These are phyloP conservation scores for Vireo altiloquus DNA, from an alignment of 2,113 vertebrate genomes.

Conservation along the genomic window DNA sequence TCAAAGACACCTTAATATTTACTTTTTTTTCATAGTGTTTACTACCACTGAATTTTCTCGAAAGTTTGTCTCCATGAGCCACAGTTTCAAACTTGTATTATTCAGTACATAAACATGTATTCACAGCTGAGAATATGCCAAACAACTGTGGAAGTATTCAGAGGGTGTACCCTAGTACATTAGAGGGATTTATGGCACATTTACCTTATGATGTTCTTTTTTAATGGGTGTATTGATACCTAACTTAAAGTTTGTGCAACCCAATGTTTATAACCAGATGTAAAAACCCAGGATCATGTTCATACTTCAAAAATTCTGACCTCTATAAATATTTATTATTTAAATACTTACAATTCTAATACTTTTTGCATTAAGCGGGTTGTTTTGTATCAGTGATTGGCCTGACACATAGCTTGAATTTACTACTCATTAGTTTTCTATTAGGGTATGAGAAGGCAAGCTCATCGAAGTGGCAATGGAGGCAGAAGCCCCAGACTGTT, in stretches of 20 bases:
- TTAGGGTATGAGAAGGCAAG: background rate
- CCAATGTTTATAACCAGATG: background rate
- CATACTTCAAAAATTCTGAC: background rate
- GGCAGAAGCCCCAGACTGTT: background rate
- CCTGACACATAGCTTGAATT: background rate
- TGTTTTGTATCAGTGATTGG: background rate
- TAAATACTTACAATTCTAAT: background rate
- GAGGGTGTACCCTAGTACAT: accelerated
- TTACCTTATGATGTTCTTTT: background rate
- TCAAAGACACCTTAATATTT: background rate
- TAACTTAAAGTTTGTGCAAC: background rate
- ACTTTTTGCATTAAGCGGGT: background rate
- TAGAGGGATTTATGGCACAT: background rate
- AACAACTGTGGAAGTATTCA: background rate
- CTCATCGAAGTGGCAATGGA: background rate
- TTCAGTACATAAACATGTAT: background rate
- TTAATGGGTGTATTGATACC: background rate
- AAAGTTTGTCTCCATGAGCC: background rate
- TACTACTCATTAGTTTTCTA: background rate
- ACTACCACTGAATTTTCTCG: background rate
- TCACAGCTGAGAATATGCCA: background rate
- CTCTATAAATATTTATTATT: background rate
- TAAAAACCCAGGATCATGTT: background rate
- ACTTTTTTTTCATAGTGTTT: background rate
- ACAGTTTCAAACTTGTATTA: background rate